Conservation (phyloP, 2,797 vertebrate genomes). For the Emydoidea blandingii region DNA sequence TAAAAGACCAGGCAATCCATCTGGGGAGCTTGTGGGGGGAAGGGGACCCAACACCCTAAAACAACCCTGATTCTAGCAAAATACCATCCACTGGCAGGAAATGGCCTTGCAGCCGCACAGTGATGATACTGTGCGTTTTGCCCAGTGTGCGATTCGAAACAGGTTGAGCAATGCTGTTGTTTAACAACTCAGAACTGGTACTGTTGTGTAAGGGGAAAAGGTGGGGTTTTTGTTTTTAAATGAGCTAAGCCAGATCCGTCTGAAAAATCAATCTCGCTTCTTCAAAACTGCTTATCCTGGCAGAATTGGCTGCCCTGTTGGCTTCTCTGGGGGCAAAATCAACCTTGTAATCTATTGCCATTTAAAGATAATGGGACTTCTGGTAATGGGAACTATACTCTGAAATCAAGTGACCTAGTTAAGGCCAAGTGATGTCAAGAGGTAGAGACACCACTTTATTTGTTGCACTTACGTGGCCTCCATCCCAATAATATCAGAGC, state of each 20-base stretch:
- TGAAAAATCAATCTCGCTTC: slow-evolving; percentile 16
- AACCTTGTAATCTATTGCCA: background rate
- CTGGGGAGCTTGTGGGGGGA: background rate
- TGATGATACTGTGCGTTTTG: background rate
- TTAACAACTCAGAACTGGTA: slow-evolving; percentile 11
- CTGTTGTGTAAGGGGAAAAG: slow-evolving; percentile 40
- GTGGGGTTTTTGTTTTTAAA: background rate
- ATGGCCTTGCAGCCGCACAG: background rate
- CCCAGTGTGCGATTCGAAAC: background rate
- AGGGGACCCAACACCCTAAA: background rate
- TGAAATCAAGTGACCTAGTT: background rate
- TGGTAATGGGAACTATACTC: background rate
- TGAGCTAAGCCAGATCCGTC: background rate
- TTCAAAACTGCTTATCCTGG: background rate
- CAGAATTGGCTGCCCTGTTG: background rate
- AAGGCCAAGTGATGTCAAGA: background rate
- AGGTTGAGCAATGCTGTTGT: slow-evolving; percentile 34
- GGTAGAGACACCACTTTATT: background rate
- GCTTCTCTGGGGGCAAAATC: background rate
- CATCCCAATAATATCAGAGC: background rate
- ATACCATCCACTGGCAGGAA: background rate
- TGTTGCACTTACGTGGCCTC: background rate
- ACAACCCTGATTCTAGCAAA: background rate
- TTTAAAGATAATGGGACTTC: background rate
- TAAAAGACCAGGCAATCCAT: rapidly evolving